Evolutionary conservation across 1,140 invertebrate genomes (phyloP), one percentile per base, ranked within the genome.

Genomic region (Asbolus verrucosus): DNA sequence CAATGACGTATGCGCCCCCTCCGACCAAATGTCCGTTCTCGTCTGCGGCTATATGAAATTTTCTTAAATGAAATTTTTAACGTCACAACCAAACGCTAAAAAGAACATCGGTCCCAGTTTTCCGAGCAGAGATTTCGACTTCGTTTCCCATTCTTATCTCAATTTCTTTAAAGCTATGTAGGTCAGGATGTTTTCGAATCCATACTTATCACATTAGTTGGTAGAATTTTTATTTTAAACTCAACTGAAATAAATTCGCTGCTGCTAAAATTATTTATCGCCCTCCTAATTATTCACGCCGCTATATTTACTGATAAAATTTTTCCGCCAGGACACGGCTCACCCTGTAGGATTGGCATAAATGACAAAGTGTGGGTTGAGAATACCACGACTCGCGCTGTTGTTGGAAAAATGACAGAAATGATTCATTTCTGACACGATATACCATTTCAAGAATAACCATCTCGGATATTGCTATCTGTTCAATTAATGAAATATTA

Each of bases 61-160:
- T 54, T 54, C 27, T 30, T 54, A 54, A 54, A 54, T 54, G 46
- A 54, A 54, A 54, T 54, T 54, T 54, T 21, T 54, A 54, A 54
- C 46, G 46, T 54, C 46, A 54, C 46, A 13, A 54, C 19, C 46
- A 54, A 54, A 54, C 46, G 24, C 46, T 21, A 13, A 54, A n/a
- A 54, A 54, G 46, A 54, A 54, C 46, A 54, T 54, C 46, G 19
- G 5, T 21, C 46, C 3, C 19, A 21, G 27, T 54, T 54, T 18
- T 54, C 24, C 6, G 11, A 54, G 46, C 46, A 54, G 18, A 54
- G 46, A 54, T 54, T 54, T 54, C 46, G 27, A 54, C 46, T 54
- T 54, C 19, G 21, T 21, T 54, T 54, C 46, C 18, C 21, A 54
- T 54, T 54, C 46, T 54, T 54, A 54, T 54, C 46, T 18, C 46